Evolutionary conservation across 2,113 vertebrate species (phyloP).

Genomic region (Triplophysa dalaica): DNA sequence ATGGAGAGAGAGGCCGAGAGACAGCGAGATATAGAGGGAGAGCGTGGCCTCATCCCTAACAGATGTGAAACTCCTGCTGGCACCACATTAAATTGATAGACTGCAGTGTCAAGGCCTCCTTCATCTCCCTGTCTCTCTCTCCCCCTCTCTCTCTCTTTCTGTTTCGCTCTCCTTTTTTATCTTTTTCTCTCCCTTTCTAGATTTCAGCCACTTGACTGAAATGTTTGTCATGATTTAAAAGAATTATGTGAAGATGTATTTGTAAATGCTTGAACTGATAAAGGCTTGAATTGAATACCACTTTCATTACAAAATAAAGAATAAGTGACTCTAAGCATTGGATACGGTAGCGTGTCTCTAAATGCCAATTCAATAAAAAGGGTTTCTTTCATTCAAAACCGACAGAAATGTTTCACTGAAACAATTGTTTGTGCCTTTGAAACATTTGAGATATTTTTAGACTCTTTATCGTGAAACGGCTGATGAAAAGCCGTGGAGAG

Average conservation of each 20-base stretch:
- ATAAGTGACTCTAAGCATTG: no score
- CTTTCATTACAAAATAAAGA: no score
- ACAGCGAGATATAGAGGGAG: conserved; percentile 16
- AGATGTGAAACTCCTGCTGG: conserved; percentile 39
- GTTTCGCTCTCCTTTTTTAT: background rate
- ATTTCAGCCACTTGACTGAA: background rate
- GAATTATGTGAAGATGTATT: no score
- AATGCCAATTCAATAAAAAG: background rate
- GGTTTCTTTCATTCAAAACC: background rate
- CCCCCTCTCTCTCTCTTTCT: background rate
- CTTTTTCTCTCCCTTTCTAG: background rate
- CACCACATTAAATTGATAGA: conserved; percentile 45
- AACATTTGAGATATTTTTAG: background rate
- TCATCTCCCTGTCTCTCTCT: conserved; percentile 8
- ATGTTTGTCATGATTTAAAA: no score
- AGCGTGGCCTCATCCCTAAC: conserved; percentile 31
- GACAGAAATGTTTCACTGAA: background rate
- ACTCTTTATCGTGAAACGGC: background rate
- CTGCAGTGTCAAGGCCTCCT: conserved; percentile 39
- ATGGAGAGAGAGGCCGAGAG: conserved; percentile 12
- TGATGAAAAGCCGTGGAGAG: background rate
- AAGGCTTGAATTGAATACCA: no score
- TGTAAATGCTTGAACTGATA: no score
- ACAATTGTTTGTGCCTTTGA: background rate
- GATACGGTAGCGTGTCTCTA: background rate